Evolutionary conservation across 2,797 vertebrate genomes (phyloP).

Genomic region (Pteropus rufus): DNA sequence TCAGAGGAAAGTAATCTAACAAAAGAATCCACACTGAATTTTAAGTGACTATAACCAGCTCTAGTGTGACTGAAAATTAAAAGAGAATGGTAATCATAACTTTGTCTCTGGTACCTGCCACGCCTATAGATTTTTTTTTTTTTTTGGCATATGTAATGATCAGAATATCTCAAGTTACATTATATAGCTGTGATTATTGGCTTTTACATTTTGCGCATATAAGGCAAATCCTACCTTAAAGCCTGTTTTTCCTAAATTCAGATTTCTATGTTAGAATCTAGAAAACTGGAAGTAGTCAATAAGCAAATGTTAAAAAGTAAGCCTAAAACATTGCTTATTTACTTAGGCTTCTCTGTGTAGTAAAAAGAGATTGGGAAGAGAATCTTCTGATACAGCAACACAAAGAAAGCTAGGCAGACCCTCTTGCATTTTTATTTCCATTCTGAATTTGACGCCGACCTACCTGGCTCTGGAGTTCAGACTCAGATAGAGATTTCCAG

Average conservation of each 20-base stretch:
- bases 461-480: background rate
- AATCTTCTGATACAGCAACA: background rate
- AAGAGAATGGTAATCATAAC: background rate
- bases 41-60: background rate
- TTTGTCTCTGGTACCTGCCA: background rate
- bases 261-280: background rate
- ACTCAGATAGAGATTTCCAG: background rate
- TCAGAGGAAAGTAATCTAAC: constrained; percentile 26
- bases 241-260: background rate
- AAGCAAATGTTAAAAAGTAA: background rate
- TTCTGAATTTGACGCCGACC: background rate
- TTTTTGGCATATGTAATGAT: background rate
- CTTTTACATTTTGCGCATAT: background rate
- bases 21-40: background rate
- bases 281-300: background rate
- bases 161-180: background rate
- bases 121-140: background rate
- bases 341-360: background rate
- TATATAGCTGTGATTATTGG: background rate
- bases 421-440: background rate
- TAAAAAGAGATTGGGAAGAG: background rate
- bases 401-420: background rate
- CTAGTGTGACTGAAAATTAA: background rate
- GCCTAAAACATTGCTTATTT: background rate
- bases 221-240: background rate